These are phyloP conservation scores for Vidua chalybeata DNA, from an alignment of 2,113 vertebrate species.

Conservation along the genomic window DNA sequence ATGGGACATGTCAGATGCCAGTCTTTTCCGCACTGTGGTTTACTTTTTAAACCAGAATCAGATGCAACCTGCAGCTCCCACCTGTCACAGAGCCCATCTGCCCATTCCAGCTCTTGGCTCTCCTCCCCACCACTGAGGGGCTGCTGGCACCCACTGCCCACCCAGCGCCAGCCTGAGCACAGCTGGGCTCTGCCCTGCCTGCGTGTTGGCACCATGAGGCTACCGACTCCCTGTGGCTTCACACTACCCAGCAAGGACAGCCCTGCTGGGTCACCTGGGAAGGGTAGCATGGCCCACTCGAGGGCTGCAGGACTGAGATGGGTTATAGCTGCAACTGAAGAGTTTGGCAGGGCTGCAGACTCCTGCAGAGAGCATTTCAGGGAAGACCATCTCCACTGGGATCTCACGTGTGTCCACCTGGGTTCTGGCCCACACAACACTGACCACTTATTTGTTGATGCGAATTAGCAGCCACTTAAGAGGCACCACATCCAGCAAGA, in stretches of 20 bases:
- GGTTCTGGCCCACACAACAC: neutral
- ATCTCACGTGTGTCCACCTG: neutral
- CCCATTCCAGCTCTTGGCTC: neutral
- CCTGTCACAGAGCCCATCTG: neutral
- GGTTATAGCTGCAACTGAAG: neutral
- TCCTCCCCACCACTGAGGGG: neutral
- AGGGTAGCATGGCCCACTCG: neutral
- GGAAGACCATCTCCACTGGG: neutral
- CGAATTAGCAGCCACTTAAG: neutral
- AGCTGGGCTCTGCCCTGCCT: neutral
- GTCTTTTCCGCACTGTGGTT: neutral
- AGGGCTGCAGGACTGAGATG: neutral
- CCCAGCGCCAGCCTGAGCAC: neutral
- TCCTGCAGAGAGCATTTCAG: neutral
- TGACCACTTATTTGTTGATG: neutral
- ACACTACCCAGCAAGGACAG: neutral
- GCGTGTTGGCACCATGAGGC: accelerated
- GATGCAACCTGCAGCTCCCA: accelerated
- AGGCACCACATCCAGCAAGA: neutral
- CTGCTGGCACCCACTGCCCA: neutral
- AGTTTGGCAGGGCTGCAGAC: neutral
- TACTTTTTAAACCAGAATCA: neutral
- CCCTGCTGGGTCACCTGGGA: neutral
- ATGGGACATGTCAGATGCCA: accelerated
- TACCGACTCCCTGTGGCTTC: accelerated